Evolutionary conservation across 2,797 vertebrate genomes (phyloP).

Genomic region (Eremophila alpestris): DNA sequence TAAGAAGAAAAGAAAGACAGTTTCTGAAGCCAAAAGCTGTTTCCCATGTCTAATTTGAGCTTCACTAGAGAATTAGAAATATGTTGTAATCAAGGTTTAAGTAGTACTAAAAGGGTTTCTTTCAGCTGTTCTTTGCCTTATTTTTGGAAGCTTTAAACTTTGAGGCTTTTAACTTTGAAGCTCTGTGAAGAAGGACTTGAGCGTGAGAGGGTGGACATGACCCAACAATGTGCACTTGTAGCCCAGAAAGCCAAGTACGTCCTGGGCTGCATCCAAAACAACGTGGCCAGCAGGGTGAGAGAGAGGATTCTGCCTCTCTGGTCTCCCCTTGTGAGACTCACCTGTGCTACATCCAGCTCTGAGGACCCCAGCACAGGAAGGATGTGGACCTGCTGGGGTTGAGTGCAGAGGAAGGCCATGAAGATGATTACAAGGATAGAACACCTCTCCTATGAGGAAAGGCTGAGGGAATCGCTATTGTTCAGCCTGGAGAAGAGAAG

Average conservation of each 20-base stretch:
- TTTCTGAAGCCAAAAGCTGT: background rate
- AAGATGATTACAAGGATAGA: background rate
- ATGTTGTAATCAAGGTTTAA: background rate
- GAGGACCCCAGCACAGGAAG: background rate
- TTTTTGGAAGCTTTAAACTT: background rate
- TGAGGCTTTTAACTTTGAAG: background rate
- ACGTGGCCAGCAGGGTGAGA: accelerated
- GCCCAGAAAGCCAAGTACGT: background rate
- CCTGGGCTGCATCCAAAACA: background rate
- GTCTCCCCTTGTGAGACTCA: background rate
- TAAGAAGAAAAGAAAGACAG: background rate
- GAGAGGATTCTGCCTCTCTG: background rate
- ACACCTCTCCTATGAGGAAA: background rate
- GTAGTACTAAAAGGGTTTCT: background rate
- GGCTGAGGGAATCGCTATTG: background rate
- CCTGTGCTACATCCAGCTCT: background rate
- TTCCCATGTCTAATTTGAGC: background rate
- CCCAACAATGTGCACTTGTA: background rate
- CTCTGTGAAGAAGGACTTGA: accelerated
- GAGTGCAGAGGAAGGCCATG: background rate
- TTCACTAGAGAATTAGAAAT: background rate
- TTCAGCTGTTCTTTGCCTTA: background rate
- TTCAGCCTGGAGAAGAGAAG: background rate
- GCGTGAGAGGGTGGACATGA: background rate
- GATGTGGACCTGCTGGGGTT: background rate